Conservation (phyloP, 2,113 vertebrate genomes). For the Nothobranchius kuhntae region DNA sequence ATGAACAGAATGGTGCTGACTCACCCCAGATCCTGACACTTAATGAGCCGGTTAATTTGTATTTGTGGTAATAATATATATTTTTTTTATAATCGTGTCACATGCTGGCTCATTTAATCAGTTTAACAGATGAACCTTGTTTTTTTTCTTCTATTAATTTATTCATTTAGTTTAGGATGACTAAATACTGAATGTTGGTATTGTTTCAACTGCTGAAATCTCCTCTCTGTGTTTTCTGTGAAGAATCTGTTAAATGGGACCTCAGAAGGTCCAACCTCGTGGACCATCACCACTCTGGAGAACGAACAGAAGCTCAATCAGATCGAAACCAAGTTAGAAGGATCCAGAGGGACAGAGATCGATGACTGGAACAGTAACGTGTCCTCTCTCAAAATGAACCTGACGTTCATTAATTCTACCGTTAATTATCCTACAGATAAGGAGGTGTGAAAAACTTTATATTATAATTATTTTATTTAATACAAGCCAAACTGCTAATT, state of each 20-base stretch:
- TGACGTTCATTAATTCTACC: slow-evolving; percentile 48
- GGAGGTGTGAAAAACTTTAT: slow-evolving; percentile 46
- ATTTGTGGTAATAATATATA: too few relatives aligned
- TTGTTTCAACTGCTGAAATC: too few relatives aligned
- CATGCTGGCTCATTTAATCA: too few relatives aligned
- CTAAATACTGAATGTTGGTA: too few relatives aligned
- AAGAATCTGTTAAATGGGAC: slow-evolving; percentile 65
- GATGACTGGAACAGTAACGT: slow-evolving; percentile 9
- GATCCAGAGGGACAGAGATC: slow-evolving; percentile 13
- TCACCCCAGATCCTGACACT: too few relatives aligned
- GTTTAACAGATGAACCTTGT: not conserved
- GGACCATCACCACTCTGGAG: slow-evolving; percentile 15
- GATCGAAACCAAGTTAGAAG: slow-evolving; percentile 28
- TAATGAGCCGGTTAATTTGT: too few relatives aligned
- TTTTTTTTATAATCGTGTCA: too few relatives aligned
- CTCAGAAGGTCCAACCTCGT: slow-evolving; percentile 32
- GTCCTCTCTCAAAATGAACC: slow-evolving; percentile 39
- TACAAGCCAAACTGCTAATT: too few relatives aligned
- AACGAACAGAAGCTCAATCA: slow-evolving; percentile 7
- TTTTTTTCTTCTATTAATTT: not conserved
- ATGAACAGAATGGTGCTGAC: too few relatives aligned
- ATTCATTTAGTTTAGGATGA: too few relatives aligned
- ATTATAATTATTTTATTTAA: too few relatives aligned
- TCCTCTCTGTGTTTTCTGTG: not conserved
- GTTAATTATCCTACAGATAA: slow-evolving; percentile 46